Evolutionary conservation across 1,140 invertebrate species (phyloP), one percentile per base, ranked within the genome.

Genomic region (Mylabris phalerata): DNA sequence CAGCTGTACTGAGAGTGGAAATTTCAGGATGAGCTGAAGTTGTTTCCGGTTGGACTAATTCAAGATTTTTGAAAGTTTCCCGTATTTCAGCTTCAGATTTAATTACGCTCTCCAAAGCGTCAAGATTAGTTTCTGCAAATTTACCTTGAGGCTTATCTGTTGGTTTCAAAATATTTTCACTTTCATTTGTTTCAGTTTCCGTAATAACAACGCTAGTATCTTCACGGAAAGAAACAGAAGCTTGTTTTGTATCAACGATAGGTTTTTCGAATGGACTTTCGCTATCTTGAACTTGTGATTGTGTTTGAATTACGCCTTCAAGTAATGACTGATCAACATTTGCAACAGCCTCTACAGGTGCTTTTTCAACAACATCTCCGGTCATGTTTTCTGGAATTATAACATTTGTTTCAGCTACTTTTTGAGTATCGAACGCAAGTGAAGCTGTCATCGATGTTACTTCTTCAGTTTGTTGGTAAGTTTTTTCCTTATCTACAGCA

Each of bases 31-130:
- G 68, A 27, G 78, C 79, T 32, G 59, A 74, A 3, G 39, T 73
- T 42, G 76, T 67, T 2, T 71, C 63, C 73, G 84, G 82, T 51
- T 82, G 78, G 19, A 80, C 67, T 39, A 82, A 60, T 52, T 78
- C 74, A 10, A 85, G 67, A 54, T 82, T 79, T 64, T 79, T 68
- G n/a, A 54, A 54, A 4, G 9, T 71, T 73, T 55, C 83, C 78
- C 63, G 77, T 72, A 54, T 77, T 71, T 56, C 70, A 67, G 57
- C 77, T 73, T 19, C 78, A 71, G 66, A 76, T 75, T 59, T 77
- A 70, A 58, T 58, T 44, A 76, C 67, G 39, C 75, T 52, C 48
- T 73, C 59, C 26, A 86, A 77, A 32, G 75, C 66, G 27, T 76
- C 46, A 19, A 42, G 32, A n/a, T 32, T 52, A 26, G 45, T 11